A percentile compares a stretch with the other conserved stretches of the same genome.
These are phyloP conservation scores for Drosophila watanabei DNA, from an alignment of 1,140 invertebrate species.

Conservation along the genomic window DNA sequence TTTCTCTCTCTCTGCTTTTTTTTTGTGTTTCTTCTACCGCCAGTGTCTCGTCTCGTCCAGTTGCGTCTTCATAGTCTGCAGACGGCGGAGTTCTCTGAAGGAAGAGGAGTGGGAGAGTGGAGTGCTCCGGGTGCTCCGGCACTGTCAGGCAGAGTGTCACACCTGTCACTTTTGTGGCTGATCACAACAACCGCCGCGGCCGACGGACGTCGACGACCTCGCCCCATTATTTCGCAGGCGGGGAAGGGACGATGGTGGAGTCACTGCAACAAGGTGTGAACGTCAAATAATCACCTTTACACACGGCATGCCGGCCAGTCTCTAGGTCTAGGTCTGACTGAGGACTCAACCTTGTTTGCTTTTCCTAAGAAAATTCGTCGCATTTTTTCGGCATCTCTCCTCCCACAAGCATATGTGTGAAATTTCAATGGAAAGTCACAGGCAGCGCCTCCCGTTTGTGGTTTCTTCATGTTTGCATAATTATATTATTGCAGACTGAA, in stretches of 20 bases:
- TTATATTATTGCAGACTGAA: constrained; percentile 72
- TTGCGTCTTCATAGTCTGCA: constrained; percentile 74
- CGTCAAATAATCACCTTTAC: constrained; percentile 79
- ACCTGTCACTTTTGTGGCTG: constrained; percentile 82
- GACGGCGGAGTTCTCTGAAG: constrained; percentile 33
- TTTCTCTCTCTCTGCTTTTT: constrained; percentile 27
- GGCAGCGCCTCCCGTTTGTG: constrained; percentile 30
- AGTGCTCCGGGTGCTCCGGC: constrained; percentile 2
- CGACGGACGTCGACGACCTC: constrained; percentile 57
- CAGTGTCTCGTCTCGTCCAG: constrained; percentile 68
- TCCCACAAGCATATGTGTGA: constrained; percentile 61
- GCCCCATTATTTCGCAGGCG: constrained; percentile 23
- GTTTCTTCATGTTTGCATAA: constrained; percentile 69
- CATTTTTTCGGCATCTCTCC: constrained; percentile 33
- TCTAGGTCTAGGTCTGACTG: neutral
- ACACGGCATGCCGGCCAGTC: constrained; percentile 58
- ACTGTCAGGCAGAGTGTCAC: constrained; percentile 72
- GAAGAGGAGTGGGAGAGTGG: constrained; percentile 13
- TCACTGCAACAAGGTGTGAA: constrained; percentile 75
- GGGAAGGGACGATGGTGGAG: constrained; percentile 14
- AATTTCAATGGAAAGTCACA: constrained; percentile 65
- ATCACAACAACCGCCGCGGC: constrained; percentile 80
- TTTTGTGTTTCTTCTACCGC: neutral
- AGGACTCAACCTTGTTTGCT: constrained; percentile 50
- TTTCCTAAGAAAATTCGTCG: constrained; percentile 72